Percentiles rank a stretch among this genome's conserved stretches.
Evolutionary conservation across 2,797 vertebrate genomes (phyloP).

Genomic region (Epinephelus awoara): DNA sequence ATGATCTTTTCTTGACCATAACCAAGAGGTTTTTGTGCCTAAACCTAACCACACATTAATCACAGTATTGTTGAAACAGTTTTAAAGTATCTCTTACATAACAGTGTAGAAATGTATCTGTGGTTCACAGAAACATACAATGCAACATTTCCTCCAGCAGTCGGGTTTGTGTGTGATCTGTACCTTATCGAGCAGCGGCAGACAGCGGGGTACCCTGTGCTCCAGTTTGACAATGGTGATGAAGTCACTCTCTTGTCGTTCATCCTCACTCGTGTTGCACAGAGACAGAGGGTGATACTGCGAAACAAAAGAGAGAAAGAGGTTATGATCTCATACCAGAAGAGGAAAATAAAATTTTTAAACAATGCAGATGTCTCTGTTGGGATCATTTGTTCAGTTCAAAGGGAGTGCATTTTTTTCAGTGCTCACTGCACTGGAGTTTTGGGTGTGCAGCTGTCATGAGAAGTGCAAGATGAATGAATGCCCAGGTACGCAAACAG

Average conservation of each 20-base stretch:
- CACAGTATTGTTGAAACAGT: too few species aligned
- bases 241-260: slow-evolving; percentile 91
- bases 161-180: background rate
- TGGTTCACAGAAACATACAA: too few species aligned
- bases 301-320: slow-evolving; percentile 19
- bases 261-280: slow-evolving; percentile 98
- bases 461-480: background rate
- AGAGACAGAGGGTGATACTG: slow-evolving; percentile 97
- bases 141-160: too few species aligned
- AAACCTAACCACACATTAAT: too few species aligned
- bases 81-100: too few species aligned
- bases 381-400: background rate
- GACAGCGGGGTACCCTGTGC: slow-evolving; percentile 90
- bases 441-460: background rate
- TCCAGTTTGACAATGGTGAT: slow-evolving; percentile 98
- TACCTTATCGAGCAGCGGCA: slow-evolving; percentile 95
- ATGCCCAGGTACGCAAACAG: slow-evolving; percentile 1
- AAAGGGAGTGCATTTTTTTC: background rate
- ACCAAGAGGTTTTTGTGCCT: too few species aligned
- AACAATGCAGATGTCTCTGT: background rate
- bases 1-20: too few species aligned
- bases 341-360: background rate
- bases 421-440: background rate
- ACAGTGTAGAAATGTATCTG: too few species aligned
- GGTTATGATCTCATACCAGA: background rate